Evolutionary conservation across 2,113 vertebrate species (phyloP).

Genomic region (Crotalus tigris): DNA sequence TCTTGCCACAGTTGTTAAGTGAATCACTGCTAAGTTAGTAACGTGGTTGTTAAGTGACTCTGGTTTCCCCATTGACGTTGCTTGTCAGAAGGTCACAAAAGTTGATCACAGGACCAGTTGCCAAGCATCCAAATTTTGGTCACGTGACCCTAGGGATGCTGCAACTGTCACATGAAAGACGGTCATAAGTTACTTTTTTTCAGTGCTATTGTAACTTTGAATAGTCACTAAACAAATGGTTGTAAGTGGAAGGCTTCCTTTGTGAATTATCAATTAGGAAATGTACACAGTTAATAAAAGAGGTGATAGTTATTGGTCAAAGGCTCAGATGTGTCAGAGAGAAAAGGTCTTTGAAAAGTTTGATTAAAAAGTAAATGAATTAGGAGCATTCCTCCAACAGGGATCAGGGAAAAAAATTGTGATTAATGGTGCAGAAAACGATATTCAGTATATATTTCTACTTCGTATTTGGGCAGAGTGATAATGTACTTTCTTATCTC

Average conservation of each 20-base stretch:
- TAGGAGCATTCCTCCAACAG: not conserved
- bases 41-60: not conserved
- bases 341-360: constrained; percentile 17
- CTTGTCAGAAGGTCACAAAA: not conserved
- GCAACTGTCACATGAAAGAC: not conserved
- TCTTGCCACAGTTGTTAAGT: not conserved
- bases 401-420: constrained; percentile 11
- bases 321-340: not conserved
- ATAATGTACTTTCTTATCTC: constrained; percentile 32
- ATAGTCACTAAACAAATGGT: not conserved
- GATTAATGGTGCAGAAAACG: constrained; percentile 24
- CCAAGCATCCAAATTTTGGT: not conserved
- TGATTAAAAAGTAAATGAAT: constrained; percentile 13
- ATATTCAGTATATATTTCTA: constrained; percentile 34
- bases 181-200: not conserved
- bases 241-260: not conserved
- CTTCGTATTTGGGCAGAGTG: constrained; percentile 25
- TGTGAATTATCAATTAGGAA: constrained; percentile 26
- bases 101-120: not conserved
- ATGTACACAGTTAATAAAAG: constrained; percentile 24
- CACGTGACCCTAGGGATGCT: not conserved
- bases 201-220: not conserved
- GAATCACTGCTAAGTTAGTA: not conserved
- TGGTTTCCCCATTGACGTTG: not conserved
- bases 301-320: not conserved